Conservation (phyloP, 2,113 vertebrate species). For the Gobius niger region DNA sequence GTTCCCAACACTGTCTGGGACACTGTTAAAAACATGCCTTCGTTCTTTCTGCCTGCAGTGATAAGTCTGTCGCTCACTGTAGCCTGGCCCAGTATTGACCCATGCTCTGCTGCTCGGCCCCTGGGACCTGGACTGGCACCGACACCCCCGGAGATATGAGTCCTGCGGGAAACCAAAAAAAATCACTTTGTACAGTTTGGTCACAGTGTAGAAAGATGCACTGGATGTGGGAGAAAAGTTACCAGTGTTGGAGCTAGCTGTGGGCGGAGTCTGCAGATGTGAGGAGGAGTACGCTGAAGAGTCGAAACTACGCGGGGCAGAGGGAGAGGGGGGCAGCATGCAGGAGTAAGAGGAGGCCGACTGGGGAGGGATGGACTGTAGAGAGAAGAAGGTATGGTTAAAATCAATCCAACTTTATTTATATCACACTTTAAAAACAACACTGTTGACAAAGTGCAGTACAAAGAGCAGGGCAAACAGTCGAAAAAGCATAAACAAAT, state of each 20-base stretch:
- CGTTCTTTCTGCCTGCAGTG: constrained; percentile 2
- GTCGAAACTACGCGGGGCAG: constrained; percentile 72
- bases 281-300: constrained; percentile 74
- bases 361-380: constrained; percentile 71
- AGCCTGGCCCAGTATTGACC: constrained; percentile 83
- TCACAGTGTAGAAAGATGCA: not conserved
- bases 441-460: too few relatives aligned
- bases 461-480: too few relatives aligned
- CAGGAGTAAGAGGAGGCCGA: constrained; percentile 75
- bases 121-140: constrained; percentile 81
- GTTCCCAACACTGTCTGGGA: constrained; percentile 23
- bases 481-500: too few relatives aligned
- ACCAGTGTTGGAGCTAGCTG: constrained; percentile 76
- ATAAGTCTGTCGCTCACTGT: constrained; percentile 69
- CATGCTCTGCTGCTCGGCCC: constrained; percentile 76
- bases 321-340: constrained; percentile 77
- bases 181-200: not conserved
- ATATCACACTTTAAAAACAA: too few relatives aligned
- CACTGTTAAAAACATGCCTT: constrained; percentile 34
- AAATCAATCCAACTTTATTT: constrained; percentile 4
- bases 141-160: constrained; percentile 80
- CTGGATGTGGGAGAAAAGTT: constrained; percentile 28
- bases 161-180: constrained; percentile 46
- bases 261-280: constrained; percentile 72
- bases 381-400: not conserved